Base-by-base conservation (phyloP, 2,113 vertebrate species). In the Hylia prasina region DNA sequence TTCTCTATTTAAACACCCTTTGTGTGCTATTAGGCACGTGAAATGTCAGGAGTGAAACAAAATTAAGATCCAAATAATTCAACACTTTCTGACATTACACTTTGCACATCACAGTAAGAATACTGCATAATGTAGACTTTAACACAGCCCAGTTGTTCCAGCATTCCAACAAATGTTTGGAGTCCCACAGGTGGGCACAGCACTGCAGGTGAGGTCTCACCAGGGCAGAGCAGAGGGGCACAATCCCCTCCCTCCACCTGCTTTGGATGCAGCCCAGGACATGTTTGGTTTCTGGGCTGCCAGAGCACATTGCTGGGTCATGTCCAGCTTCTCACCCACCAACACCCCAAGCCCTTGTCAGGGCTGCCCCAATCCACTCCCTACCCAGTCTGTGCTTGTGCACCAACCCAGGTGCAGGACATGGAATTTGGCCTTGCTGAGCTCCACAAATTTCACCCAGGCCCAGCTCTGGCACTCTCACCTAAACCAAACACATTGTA, bases 51-150 rank as follows among this genome's bases (percentile, higher is more conserved):
- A 11, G 2, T 1, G 33, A 21, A 44, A 58, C 11, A 68, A 76
- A 91, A 79, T 37, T 50, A 68, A 76, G 16, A 82, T 25, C 28
- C 33, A 61, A 13, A 44, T 28, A 2, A 37, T 8, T 50, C 35
- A 17, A 7, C 22, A 7, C 14, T 61, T 70, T 42, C 19, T 61
- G n/a, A 45, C 27, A 23, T 15, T 17, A 2, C 11, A 31, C 19
- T 77, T 33, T 78, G 25, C 20, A 35, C 51, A 37, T 22, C 0
- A 0, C 51, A 84, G 0, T 10, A 64, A 23, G 39, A 91, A 33
- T 10, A 37, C 7, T 28, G 47, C 11, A 20, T 17, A 31, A 9
- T 0, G 1, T 0, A 28, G n/a, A 70, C 15, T 51, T 51, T 8
- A 40, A 44, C 0, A 1, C 2, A 50, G n/a, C 22, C 66, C 33